Conservation (phyloP, 2,888 invertebrate genomes). For the Drosophila koepferae region DNA sequence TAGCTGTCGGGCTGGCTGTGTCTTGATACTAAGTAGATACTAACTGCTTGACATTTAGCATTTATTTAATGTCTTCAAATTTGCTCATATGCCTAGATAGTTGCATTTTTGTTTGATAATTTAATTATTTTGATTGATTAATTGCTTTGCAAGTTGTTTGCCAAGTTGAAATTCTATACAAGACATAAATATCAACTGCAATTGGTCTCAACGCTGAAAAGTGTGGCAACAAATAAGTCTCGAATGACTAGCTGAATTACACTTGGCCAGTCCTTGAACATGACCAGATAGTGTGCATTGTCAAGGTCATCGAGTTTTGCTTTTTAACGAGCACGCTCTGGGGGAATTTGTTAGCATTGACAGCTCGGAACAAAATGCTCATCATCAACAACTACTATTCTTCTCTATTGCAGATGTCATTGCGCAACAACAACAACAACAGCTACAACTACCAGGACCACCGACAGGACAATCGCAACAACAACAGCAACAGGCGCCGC, state of each 20-base stretch:
- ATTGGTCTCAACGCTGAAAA: too few relatives aligned
- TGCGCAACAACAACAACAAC: slow-evolving; percentile 28
- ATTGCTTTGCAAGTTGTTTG: too few relatives aligned
- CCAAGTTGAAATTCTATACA: too few relatives aligned
- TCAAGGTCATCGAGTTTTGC: slow-evolving; percentile 6
- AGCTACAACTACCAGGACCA: slow-evolving; percentile 33
- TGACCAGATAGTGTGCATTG: slow-evolving; percentile 4
- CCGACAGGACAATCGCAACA: slow-evolving; percentile 38
- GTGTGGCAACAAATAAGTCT: slow-evolving; percentile 1
- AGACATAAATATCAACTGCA: too few relatives aligned
- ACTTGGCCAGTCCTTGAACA: neutral
- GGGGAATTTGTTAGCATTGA: slow-evolving; percentile 16
- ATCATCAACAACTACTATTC: slow-evolving; percentile 23
- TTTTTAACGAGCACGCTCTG: slow-evolving; percentile 10
- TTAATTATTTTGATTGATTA: too few relatives aligned
- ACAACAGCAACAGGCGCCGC: slow-evolving; percentile 91
- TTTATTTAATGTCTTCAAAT: too few relatives aligned
- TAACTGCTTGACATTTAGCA: too few relatives aligned
- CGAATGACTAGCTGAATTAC: slow-evolving; percentile 3
- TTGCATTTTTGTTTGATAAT: too few relatives aligned
- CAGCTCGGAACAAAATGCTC: slow-evolving; percentile 25
- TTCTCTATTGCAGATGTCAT: slow-evolving; percentile 50
- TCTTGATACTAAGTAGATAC: too few relatives aligned
- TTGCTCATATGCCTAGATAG: too few relatives aligned
- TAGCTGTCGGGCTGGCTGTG: too few relatives aligned